Evolutionary conservation across 2,113 vertebrate genomes (phyloP).

Genomic region (Aythya baeri): DNA sequence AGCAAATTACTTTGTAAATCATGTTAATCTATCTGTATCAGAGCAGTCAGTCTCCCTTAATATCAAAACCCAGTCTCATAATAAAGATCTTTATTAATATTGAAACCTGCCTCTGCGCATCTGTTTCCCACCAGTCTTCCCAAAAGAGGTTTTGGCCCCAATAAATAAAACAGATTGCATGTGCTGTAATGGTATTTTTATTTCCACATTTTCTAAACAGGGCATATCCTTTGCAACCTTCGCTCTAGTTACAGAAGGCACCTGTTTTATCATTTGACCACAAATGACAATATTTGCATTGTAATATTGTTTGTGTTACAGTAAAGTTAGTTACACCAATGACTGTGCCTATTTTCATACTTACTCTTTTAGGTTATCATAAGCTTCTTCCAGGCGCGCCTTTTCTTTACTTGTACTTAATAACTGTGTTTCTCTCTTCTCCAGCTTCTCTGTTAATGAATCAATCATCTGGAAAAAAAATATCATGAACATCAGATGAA

Average conservation of each 20-base stretch:
- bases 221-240: background rate
- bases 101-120: background rate
- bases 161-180: background rate
- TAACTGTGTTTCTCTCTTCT: constrained; percentile 94
- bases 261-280: background rate
- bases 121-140: background rate
- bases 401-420: constrained; percentile 95
- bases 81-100: background rate
- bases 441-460: constrained; percentile 89
- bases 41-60: background rate
- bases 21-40: background rate
- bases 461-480: constrained; percentile 83
- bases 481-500: constrained; percentile 49
- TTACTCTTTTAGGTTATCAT: constrained; percentile 98
- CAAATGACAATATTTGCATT: too few relatives aligned
- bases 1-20: background rate
- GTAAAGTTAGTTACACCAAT: background rate
- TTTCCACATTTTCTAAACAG: background rate
- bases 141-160: background rate
- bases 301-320: background rate
- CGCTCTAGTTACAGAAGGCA: background rate
- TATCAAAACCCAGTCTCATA: background rate
- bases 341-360: constrained; percentile 65
- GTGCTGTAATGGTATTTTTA: background rate
- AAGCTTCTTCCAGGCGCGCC: constrained; percentile 91